Percentiles rank a stretch among this genome's conserved stretches.
These are phyloP conservation scores for Campopleginae sp. DNA, from an alignment of 2,888 invertebrate genomes.

Conservation along the genomic window DNA sequence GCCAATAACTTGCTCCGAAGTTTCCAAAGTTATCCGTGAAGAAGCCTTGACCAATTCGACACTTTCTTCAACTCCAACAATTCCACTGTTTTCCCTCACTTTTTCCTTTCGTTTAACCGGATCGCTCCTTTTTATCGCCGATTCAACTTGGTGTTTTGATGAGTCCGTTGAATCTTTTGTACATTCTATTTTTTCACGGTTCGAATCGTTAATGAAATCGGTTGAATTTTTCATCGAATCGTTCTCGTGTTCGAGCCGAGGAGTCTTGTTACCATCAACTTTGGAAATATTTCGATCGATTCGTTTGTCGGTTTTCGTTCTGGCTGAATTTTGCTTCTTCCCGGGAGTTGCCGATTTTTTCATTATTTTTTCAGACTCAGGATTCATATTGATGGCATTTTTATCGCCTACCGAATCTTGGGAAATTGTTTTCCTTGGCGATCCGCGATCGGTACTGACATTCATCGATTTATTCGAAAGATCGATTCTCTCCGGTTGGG, in stretches of 20 bases:
- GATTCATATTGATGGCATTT: neutral
- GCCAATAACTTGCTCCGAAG: slow-evolving; percentile 6
- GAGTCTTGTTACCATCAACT: neutral
- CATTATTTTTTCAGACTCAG: neutral
- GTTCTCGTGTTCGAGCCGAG: neutral
- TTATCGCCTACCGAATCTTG: neutral
- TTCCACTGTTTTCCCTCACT: slow-evolving; percentile 26
- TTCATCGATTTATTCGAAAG: neutral
- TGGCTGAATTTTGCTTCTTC: slow-evolving; percentile 9
- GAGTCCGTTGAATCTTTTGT: slow-evolving; percentile 6
- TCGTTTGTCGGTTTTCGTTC: slow-evolving; percentile 3
- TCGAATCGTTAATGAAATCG: neutral
- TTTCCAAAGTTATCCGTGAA: slow-evolving; percentile 34
- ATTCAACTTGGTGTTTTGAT: neutral
- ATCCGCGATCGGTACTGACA: neutral
- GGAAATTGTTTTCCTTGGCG: neutral
- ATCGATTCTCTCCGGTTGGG: neutral
- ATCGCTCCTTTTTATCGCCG: slow-evolving; percentile 9
- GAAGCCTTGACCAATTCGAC: slow-evolving; percentile 23
- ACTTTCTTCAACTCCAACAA: slow-evolving; percentile 25
- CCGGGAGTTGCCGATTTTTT: slow-evolving; percentile 17
- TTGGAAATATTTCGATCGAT: slow-evolving; percentile 15
- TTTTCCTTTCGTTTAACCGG: slow-evolving; percentile 24
- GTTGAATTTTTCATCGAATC: neutral
- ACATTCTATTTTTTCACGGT: neutral